Base-by-base conservation (phyloP, 1,140 invertebrate genomes). In the Drosophila seguyi region DNA sequence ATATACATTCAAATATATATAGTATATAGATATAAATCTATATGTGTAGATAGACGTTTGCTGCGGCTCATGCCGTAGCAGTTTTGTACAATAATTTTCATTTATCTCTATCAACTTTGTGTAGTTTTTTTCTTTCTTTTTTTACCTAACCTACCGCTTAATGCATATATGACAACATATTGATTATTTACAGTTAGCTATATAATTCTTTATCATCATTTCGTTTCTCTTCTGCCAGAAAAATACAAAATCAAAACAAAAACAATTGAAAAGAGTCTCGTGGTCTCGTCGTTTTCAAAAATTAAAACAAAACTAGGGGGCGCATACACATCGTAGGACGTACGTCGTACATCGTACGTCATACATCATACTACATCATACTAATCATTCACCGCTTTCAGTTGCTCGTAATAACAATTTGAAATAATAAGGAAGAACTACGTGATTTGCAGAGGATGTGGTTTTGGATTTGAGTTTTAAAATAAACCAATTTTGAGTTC, bases 211-310 rank as follows among this genome's bases (percentile, higher is more conserved):
- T 42, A 72, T 58, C 50, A 63, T 88, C 72, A 61, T 67, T 77
- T 77, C 61, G 52, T 69, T 63, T 84, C 73, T 34, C 53, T 69
- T 81, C 68, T 65, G 74, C 47, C 63, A 62, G 81, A 69, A 85
- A 81, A 85, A 81, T 73, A 87, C 59, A 87, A 58, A 81, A 79
- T 90, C 66, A 63, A 67, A 69, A 90, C 75, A 86, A 55, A 87
- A 81, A 82, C 60, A 84, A 83, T 75, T 86, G 47, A 82, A 79
- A 79, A 72, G 90, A 92, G 90, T 92, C 90, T 92, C 90, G 82
- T 92, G 73, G 86, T 92, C 90, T 92, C 90, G 75, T 91, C 82
- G 72, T 69, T 84, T 74, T 75, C 69, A 59, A 69, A 65, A 75
- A 67, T 67, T 80, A 75, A 88, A 69, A 75, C 72, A 83, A 74